phyloP scores from a whole-genome alignment of 1,140 invertebrate genomes.

The Notospermus geniculatus region DNA sequence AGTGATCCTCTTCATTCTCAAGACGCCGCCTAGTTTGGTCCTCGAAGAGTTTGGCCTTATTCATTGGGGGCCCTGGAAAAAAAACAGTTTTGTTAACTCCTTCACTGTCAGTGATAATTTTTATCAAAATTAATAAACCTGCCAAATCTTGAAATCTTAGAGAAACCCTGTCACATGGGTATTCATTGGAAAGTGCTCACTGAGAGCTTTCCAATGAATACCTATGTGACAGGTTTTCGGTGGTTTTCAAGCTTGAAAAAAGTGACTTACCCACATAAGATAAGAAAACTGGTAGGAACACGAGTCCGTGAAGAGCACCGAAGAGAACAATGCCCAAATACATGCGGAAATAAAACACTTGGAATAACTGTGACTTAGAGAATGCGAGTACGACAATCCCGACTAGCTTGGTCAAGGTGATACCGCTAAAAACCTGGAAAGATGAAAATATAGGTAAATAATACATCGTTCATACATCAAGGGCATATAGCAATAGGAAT shows the following conservation, averaged over 20 bases:
- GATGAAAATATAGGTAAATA: no score
- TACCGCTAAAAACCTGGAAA: constrained; percentile 82
- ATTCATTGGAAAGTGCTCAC: no score
- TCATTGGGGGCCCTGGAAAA: constrained; percentile 42
- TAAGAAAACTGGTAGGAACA: constrained; percentile 87
- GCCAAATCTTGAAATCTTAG: no score
- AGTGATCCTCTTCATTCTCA: no score
- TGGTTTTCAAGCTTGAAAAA: neutral
- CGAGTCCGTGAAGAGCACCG: constrained; percentile 83
- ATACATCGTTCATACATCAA: no score
- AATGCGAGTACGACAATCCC: constrained; percentile 88
- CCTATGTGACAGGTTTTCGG: no score
- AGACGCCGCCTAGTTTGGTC: constrained; percentile 14
- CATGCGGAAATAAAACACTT: constrained; percentile 95
- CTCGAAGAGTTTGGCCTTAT: constrained; percentile 42
- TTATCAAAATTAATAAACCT: no score
- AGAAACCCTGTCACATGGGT: no score
- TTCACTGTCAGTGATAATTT: neutral
- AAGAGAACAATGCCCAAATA: constrained; percentile 87
- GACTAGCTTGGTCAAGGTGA: constrained; percentile 89
- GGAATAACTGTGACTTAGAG: constrained; percentile 90
- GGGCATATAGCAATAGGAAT: no score
- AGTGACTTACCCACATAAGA: constrained; percentile 82
- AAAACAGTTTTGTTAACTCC: neutral
- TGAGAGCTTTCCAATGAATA: no score